These are phyloP conservation scores for Aradophagus sp. DNA, from an alignment of 1,140 invertebrate genomes.

Conservation along the genomic window DNA sequence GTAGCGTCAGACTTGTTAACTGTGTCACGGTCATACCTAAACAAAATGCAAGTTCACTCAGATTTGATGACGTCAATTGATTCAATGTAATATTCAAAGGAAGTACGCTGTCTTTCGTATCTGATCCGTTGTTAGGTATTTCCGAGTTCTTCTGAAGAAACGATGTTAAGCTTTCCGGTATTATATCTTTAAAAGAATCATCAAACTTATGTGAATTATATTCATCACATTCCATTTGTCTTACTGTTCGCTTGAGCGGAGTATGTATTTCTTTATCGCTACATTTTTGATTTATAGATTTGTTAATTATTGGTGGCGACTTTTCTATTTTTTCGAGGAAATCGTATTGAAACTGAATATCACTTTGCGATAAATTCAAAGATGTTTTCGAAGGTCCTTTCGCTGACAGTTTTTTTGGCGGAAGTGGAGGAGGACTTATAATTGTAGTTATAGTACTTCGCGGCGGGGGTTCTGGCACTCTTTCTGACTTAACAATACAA, in stretches of 20 bases:
- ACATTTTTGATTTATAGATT: conserved; percentile 57
- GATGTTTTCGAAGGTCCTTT: conserved; percentile 76
- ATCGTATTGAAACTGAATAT: conserved; percentile 78
- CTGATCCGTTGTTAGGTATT: conserved; percentile 32
- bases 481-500: conserved; percentile 71
- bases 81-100: conserved; percentile 83
- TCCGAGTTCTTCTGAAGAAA: conserved; percentile 60
- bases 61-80: conserved; percentile 86
- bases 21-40: conserved; percentile 84
- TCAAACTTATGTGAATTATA: conserved; percentile 66
- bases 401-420: conserved; percentile 83
- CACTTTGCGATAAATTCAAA: conserved; percentile 79
- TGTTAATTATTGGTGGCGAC: conserved; percentile 65
- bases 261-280: no score
- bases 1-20: conserved; percentile 88
- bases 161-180: conserved; percentile 64
- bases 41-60: conserved; percentile 84
- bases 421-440: conserved; percentile 86
- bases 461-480: conserved; percentile 82
- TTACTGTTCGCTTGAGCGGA: conserved; percentile 63
- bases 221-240: conserved; percentile 56
- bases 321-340: conserved; percentile 77
- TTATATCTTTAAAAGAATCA: conserved; percentile 68
- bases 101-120: conserved; percentile 60
- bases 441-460: conserved; percentile 76